Evolutionary conservation across 2,888 invertebrate species (phyloP), one percentile per base, ranked within the genome.

Genomic region (Drosophila fulvimacula): DNA sequence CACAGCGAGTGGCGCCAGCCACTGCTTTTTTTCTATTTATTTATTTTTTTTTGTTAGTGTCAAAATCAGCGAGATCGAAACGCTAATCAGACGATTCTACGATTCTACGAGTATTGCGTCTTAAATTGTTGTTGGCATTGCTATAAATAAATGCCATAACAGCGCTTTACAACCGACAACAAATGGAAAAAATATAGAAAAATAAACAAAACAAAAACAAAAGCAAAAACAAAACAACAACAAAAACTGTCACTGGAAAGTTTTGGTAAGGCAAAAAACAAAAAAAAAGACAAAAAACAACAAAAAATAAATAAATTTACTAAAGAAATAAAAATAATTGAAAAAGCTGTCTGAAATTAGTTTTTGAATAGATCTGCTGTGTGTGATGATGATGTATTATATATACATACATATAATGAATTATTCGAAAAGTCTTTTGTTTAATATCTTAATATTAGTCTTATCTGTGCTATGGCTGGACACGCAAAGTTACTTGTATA

Each of bases 1-100:
- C 27, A 17, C n/a, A 39, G 17, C 15, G 30, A 44, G 42, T 11
- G 69, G 61, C 64, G 80, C 66, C 72, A 61, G 52, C 27, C 38
- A 34, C 57, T 38, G 24, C 21, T 15, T 21, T 36, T 41, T 7
- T 38, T 36, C 17, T 39, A n/a, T n/a, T n/a, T n/a, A n/a, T 7
- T 7, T n/a, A 7, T 5, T 15, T 38, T 9, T 9, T 0, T 17
- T 24, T 32, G 55, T 19, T 6, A 30, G 27, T 48, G 11, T 48
- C 27, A 17, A 42, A 34, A 70, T 57, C 55, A 60, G 46, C 63
- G 39, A 82, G 79, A 82, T 82, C 69, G 68, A 53, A 58, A 60
- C 64, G 72, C 74, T 83, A 82, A 82, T 82, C 82, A 86, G 81
- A 64, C 73, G 68, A 65, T 46, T 46, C 46, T 24, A 65, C 27